Conservation (phyloP, 2,113 vertebrate genomes). For the Perca schrenkii region DNA sequence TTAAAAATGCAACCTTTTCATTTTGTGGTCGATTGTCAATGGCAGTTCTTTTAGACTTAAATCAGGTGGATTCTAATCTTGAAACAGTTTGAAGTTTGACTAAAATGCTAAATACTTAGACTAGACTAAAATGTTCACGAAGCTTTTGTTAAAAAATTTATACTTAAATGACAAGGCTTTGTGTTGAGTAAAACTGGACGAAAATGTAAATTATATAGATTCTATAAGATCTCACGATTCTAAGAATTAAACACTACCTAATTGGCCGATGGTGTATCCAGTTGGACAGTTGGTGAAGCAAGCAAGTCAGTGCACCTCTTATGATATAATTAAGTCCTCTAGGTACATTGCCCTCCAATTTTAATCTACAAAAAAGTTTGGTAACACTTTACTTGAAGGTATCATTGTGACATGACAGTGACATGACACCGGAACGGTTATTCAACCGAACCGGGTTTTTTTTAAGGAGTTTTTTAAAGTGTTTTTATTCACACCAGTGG, state of each 20-base stretch:
- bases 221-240: background rate
- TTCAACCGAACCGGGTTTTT: too few relatives aligned
- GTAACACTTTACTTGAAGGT: too few relatives aligned
- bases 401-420: too few relatives aligned
- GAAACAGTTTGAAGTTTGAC: background rate
- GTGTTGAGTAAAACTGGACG: background rate
- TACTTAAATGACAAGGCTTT: background rate
- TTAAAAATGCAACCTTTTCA: background rate
- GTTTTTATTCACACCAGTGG: too few relatives aligned
- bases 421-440: too few relatives aligned
- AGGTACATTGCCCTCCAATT: background rate
- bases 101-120: background rate
- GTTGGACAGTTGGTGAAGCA: too few relatives aligned
- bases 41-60: background rate
- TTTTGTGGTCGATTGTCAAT: background rate
- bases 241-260: background rate
- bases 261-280: background rate
- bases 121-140: background rate
- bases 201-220: background rate
- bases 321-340: too few relatives aligned
- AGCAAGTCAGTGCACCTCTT: background rate
- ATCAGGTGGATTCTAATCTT: background rate
- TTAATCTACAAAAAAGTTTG: background rate
- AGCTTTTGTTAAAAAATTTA: background rate
- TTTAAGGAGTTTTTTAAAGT: too few relatives aligned